Percentiles rank a stretch among this genome's conserved stretches.
Evolutionary conservation across 2,113 vertebrate species (phyloP).

Genomic region (Ellobius talpinus): DNA sequence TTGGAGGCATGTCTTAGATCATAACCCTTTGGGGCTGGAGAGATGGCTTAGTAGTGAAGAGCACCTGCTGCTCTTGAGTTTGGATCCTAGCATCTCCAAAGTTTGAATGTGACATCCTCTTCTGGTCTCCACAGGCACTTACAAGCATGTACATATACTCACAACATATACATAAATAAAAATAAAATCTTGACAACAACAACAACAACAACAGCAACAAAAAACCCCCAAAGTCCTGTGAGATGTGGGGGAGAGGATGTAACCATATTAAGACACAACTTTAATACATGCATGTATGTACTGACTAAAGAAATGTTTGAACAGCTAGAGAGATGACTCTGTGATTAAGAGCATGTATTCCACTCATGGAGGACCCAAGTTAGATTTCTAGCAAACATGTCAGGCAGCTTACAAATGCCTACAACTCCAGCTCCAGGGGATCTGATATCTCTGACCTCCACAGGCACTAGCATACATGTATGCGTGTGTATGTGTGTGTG

Average conservation of each 20-base stretch:
- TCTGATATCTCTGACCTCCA: neutral
- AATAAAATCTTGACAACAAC: neutral
- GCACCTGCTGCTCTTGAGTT: neutral
- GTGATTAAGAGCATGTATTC: neutral
- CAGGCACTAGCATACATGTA: neutral
- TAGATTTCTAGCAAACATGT: neutral
- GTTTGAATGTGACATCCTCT: neutral
- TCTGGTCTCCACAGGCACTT: neutral
- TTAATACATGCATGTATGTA: neutral
- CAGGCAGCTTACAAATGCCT: neutral
- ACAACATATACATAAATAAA: neutral
- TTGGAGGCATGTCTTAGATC: neutral
- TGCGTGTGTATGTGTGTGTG: fast-evolving
- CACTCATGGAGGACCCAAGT: neutral
- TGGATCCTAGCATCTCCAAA: neutral
- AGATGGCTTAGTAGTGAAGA: neutral
- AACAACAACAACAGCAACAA: neutral
- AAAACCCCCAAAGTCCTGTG: neutral
- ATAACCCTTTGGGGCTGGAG: neutral
- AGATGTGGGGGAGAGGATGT: neutral
- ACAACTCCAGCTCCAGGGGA: neutral
- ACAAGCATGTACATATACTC: neutral
- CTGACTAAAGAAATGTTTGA: neutral
- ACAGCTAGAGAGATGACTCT: neutral
- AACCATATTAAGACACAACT: neutral